Percentiles rank a stretch among this genome's conserved stretches.
These are phyloP conservation scores for Scartelaos histophorus DNA, from an alignment of 2,113 vertebrate genomes.

Conservation along the genomic window DNA sequence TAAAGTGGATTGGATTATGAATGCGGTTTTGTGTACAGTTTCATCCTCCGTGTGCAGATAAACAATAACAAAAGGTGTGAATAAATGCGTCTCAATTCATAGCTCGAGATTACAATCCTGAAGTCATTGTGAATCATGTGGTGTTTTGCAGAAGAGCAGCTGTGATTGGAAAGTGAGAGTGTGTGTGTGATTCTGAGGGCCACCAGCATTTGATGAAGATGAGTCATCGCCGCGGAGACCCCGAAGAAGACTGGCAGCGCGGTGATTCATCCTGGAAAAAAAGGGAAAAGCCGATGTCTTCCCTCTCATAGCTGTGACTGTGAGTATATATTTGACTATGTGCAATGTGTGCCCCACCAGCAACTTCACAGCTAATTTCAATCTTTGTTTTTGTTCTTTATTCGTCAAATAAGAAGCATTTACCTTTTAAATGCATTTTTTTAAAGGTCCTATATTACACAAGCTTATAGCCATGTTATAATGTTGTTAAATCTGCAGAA, in stretches of 20 bases:
- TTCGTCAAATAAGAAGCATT: too few relatives aligned
- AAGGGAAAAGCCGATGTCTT: slow-evolving; percentile 2
- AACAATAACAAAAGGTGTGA: too few relatives aligned
- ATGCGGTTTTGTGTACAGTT: too few relatives aligned
- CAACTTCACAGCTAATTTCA: too few relatives aligned
- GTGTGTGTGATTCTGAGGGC: slow-evolving; percentile 75
- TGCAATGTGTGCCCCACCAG: not conserved
- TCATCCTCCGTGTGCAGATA: too few relatives aligned
- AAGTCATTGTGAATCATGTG: not conserved
- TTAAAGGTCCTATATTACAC: too few relatives aligned
- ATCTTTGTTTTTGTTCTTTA: too few relatives aligned
- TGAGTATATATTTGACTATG: slow-evolving; percentile 1
- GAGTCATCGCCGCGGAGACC: slow-evolving; percentile 78
- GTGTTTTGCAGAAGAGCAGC: slow-evolving; percentile 24
- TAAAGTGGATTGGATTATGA: too few relatives aligned
- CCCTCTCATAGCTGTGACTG: not conserved
- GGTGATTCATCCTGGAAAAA: slow-evolving; percentile 67
- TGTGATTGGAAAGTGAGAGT: slow-evolving; percentile 49
- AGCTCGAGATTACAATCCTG: not conserved
- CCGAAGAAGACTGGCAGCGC: slow-evolving; percentile 67
- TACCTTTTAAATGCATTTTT: too few relatives aligned
- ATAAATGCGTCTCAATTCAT: too few relatives aligned
- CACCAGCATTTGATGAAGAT: slow-evolving; percentile 81
- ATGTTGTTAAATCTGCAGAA: too few relatives aligned
- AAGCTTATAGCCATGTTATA: too few relatives aligned